Conservation (phyloP, 2,888 invertebrate species). For the Dryadula phaetusa region DNA sequence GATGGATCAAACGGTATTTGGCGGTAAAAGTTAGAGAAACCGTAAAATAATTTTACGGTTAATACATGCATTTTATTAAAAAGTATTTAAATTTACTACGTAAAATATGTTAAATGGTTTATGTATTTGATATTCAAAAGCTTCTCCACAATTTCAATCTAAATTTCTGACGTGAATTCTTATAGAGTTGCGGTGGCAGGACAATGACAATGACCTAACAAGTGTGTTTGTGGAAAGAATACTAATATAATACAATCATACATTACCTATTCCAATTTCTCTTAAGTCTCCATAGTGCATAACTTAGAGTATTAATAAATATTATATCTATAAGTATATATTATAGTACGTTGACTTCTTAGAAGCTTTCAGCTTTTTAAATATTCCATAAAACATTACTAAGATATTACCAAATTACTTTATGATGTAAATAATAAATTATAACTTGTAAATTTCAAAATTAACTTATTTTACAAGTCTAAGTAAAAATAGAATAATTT, state of each 20-base stretch:
- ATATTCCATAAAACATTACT: not conserved
- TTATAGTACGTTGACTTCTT: too few relatives aligned
- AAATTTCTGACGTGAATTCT: slow-evolving; percentile 3
- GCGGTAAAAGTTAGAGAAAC: not conserved
- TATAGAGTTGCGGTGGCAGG: not conserved
- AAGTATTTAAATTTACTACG: too few relatives aligned
- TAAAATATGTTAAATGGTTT: not conserved
- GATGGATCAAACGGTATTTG: not conserved
- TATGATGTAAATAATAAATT: not conserved
- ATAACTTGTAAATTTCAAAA: not conserved
- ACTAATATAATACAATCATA: not conserved
- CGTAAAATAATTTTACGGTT: not conserved
- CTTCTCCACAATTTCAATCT: not conserved
- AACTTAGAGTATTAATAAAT: not conserved
- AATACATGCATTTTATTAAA: too few relatives aligned
- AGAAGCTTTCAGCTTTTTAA: too few relatives aligned
- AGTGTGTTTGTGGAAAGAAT: slow-evolving; percentile 21
- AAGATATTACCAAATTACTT: not conserved
- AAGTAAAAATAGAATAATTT: slow-evolving; percentile 1
- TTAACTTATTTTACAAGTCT: not conserved
- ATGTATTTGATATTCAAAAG: not conserved
- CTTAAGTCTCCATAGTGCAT: not conserved
- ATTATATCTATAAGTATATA: not conserved
- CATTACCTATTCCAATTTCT: not conserved
- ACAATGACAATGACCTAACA: slow-evolving; percentile 33